Base-by-base conservation (phyloP, 2,797 vertebrate species). In the Pteropus rufus region DNA sequence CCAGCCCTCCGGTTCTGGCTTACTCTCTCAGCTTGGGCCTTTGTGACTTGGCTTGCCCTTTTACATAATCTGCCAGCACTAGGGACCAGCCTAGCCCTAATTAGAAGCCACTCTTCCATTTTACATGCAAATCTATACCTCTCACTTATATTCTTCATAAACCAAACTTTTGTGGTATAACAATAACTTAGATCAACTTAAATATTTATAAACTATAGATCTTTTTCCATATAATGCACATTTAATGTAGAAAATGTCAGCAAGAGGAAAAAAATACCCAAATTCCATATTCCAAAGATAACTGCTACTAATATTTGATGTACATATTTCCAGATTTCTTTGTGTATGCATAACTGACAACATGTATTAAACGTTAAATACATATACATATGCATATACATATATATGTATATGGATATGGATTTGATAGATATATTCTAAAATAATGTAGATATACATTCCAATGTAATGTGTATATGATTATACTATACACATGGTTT, bases 251-350 rank as follows among this genome's bases (percentile, higher is more conserved):
- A 89, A 90, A 91, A 73, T 65, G 6, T 72, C 46, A 64, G 7
- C 52, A 49, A 26, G 15, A 1, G 4, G 2, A 24, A 39, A 64
- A 88, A 85, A 56, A 15, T 41, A 21, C 23, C 34, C 16, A 52
- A 73, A 41, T 84, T 1, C 16, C 67, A 75, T 44, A 83, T 52
- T 69, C 58, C 18, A 76, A 23, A 95, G 79, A 26, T 72, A 91
- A 79, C 2, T 46, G 2, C n/a, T 46, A 26, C 0, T 46, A 58
- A 29, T 52, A 49, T n/a, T 39, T 67, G 34, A 77, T 88, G 21
- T 58, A 29, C 34, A 6, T 16, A 56, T 88, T 85, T 94, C 21
- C n/a, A 93, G 36, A 80, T 77, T 80, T 62, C 26, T 73, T 81
- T 81, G 41, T 14, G 65, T 65, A 67, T 83, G 81, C 44, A 49